phyloP scores from a whole-genome alignment of 2,113 vertebrate genomes.

The Pedetes capensis region DNA sequence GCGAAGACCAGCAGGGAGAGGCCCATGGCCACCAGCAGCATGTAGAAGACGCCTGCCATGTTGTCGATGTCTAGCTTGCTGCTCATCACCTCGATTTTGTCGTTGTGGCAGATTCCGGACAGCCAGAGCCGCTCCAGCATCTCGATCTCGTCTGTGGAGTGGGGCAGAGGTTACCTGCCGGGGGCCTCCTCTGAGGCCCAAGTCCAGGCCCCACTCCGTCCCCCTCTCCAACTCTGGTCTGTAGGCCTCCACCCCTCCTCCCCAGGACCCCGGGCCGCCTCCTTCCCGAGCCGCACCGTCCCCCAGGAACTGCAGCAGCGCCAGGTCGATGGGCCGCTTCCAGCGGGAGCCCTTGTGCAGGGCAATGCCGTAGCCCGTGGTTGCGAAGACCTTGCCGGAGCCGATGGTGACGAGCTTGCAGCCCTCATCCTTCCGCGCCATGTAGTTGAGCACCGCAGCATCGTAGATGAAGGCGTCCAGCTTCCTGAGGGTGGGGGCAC shows the following conservation, averaged over 20 bases:
- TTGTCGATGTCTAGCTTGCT: constrained; percentile 95
- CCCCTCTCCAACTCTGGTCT: neutral
- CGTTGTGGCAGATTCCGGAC: constrained; percentile 93
- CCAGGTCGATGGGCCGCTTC: constrained; percentile 94
- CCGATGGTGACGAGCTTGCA: constrained; percentile 97
- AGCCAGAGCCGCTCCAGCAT: constrained; percentile 93
- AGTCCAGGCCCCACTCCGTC: neutral
- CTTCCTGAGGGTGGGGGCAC: constrained; percentile 84
- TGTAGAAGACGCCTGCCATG: constrained; percentile 95
- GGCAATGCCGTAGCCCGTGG: constrained; percentile 95
- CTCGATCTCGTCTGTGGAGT: constrained; percentile 89
- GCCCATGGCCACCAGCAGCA: constrained; percentile 94
- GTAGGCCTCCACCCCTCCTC: neutral
- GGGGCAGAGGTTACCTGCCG: neutral
- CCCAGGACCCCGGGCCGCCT: neutral
- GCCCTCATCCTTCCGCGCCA: constrained; percentile 96
- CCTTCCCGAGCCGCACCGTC: constrained; percentile 87
- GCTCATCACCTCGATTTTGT: constrained; percentile 96
- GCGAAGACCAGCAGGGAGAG: constrained; percentile 92
- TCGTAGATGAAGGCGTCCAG: constrained; percentile 96
- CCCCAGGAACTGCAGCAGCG: constrained; percentile 93
- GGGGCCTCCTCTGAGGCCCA: no score
- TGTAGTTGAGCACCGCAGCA: constrained; percentile 95
- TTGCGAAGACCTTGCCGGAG: constrained; percentile 95
- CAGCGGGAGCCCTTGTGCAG: constrained; percentile 95